Percentiles rank a stretch among this genome's conserved stretches.
Evolutionary conservation across 1,140 invertebrate species (phyloP).

Genomic region (Papilio machaon): DNA sequence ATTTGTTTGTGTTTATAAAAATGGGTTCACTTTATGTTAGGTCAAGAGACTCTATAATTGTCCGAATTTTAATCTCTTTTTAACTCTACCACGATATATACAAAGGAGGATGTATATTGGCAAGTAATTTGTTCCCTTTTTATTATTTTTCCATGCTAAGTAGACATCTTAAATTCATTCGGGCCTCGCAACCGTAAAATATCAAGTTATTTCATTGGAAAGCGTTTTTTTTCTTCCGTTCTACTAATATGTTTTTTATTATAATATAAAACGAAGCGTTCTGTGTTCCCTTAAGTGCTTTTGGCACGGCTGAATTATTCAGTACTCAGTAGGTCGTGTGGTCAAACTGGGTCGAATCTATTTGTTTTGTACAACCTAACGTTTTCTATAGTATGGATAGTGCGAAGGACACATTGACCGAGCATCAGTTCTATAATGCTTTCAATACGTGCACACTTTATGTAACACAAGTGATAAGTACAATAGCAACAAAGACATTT

Average conservation of each 20-base stretch:
- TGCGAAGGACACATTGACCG: background rate
- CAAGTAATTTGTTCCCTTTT: background rate
- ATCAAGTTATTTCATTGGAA: slow-evolving; percentile 30
- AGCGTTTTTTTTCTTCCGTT: slow-evolving; percentile 4
- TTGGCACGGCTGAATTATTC: slow-evolving; percentile 21
- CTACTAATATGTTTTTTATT: slow-evolving; percentile 16
- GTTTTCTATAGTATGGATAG: slow-evolving; percentile 1
- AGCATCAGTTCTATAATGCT: background rate
- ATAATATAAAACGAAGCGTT: slow-evolving; percentile 21
- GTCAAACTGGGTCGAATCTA: slow-evolving; percentile 17
- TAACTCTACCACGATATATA: background rate
- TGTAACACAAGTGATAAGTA: too few species aligned
- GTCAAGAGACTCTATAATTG: background rate
- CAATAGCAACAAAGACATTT: too few species aligned
- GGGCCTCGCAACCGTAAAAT: slow-evolving; percentile 7
- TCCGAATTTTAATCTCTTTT: background rate
- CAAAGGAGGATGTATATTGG: background rate
- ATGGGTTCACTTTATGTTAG: background rate
- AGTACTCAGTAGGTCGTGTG: slow-evolving; percentile 18
- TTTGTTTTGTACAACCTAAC: background rate
- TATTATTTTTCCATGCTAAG: slow-evolving; percentile 15
- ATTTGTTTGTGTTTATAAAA: background rate
- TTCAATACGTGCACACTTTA: too few species aligned
- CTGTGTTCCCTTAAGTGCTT: slow-evolving; percentile 26
- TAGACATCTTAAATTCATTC: slow-evolving; percentile 23